Conservation (phyloP, 2,113 vertebrate species). For the Damaliscus lunatus region DNA sequence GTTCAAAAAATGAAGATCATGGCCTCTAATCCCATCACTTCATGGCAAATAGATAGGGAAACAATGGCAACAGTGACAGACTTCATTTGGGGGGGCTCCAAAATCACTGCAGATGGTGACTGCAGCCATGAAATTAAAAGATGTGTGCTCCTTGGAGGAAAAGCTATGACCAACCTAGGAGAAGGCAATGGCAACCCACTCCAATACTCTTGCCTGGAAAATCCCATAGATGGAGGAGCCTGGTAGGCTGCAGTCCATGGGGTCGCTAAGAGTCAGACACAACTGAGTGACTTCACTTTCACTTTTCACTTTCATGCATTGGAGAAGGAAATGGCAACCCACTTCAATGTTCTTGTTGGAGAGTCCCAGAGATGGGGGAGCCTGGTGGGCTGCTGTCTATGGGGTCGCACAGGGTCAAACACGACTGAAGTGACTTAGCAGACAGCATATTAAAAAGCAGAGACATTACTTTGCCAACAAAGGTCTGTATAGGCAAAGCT, state of each 20-base stretch:
- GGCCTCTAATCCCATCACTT: background rate
- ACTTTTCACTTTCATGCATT: too few species aligned
- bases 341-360: too few species aligned
- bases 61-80: background rate
- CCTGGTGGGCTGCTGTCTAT: too few species aligned
- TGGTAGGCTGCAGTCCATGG: too few species aligned
- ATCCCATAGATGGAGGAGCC: too few species aligned
- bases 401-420: too few species aligned
- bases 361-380: too few species aligned
- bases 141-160: background rate
- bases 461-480: background rate
- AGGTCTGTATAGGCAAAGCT: background rate
- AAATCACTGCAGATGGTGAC: background rate
- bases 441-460: background rate
- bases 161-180: background rate
- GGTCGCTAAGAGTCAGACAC: too few species aligned
- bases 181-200: too few species aligned
- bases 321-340: too few species aligned
- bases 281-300: too few species aligned
- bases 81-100: background rate
- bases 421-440: background rate
- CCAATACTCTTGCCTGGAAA: too few species aligned
- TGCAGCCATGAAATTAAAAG: background rate
- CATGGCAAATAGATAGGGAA: background rate
- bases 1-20: background rate